Conservation (phyloP, 2,113 vertebrate genomes). For the Octodon degus region DNA sequence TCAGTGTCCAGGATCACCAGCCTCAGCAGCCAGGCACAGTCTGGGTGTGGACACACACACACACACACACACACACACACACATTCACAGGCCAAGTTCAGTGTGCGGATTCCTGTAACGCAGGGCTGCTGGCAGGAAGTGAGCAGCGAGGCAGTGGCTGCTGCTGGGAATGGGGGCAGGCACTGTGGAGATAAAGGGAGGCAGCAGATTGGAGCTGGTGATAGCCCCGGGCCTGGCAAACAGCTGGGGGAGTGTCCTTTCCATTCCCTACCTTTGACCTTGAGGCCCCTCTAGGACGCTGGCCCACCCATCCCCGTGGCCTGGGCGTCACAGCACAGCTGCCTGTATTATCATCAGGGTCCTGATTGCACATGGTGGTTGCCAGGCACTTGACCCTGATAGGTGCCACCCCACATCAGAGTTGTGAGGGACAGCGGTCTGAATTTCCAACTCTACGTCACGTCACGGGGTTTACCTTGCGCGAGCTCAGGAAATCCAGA, state of each 20-base stretch:
- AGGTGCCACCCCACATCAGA: background rate
- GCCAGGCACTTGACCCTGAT: background rate
- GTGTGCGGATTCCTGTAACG: conserved; percentile 57
- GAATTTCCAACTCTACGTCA: accelerated
- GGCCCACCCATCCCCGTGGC: background rate
- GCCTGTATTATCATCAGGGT: background rate
- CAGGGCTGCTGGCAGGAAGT: conserved; percentile 67
- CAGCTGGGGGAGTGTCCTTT: conserved; percentile 52
- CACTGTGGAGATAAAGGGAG: conserved; percentile 65
- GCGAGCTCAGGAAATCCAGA: background rate
- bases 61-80: background rate
- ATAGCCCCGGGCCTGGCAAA: conserved; percentile 69
- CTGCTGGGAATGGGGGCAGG: conserved; percentile 74
- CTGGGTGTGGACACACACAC: background rate
- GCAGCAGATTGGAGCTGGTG: conserved; percentile 75
- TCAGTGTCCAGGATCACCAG: background rate
- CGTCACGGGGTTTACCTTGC: background rate
- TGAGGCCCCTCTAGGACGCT: background rate
- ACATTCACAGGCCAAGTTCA: background rate
- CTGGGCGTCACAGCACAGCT: background rate
- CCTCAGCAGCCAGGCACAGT: conserved; percentile 10
- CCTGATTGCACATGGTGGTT: background rate
- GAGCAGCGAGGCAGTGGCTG: conserved; percentile 13
- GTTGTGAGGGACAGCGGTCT: background rate
- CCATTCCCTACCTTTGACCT: conserved; percentile 36